Evolutionary conservation across 2,113 vertebrate species (phyloP).

Genomic region (Mirounga angustirostris): DNA sequence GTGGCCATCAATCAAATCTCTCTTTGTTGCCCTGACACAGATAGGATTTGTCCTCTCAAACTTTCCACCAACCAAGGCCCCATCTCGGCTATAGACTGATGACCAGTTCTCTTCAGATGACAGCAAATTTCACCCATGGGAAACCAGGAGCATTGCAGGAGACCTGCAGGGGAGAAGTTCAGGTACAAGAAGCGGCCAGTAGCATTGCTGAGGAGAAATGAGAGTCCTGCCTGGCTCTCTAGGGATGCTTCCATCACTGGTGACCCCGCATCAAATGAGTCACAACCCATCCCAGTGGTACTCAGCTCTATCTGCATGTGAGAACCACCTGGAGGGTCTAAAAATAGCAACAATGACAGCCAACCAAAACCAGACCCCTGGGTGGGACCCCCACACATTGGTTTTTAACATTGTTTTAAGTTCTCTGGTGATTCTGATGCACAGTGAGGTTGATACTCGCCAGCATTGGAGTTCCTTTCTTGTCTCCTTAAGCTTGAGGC

Average conservation of each 20-base stretch:
- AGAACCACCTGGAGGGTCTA: neutral
- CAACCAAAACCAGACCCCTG: neutral
- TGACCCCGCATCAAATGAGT: neutral
- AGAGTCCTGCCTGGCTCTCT: neutral
- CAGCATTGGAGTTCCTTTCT: neutral
- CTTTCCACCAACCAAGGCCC: neutral
- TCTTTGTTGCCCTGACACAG: neutral
- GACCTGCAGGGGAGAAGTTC: neutral
- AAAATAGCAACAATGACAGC: neutral
- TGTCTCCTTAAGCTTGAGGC: neutral
- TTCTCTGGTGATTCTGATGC: neutral
- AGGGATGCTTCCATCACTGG: neutral
- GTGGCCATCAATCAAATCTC: neutral
- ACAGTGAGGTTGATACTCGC: neutral
- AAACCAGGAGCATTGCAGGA: neutral
- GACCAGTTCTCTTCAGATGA: neutral
- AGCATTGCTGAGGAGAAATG: neutral
- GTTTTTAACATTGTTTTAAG: neutral
- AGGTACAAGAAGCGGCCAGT: neutral
- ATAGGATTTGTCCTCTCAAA: neutral
- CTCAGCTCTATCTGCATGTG: neutral
- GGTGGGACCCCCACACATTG: neutral
- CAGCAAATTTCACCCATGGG: neutral
- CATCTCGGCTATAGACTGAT: neutral
- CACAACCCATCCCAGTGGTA: neutral